These are phyloP conservation scores for Eilema griseolum DNA, from an alignment of 2,888 invertebrate species.

Conservation along the genomic window DNA sequence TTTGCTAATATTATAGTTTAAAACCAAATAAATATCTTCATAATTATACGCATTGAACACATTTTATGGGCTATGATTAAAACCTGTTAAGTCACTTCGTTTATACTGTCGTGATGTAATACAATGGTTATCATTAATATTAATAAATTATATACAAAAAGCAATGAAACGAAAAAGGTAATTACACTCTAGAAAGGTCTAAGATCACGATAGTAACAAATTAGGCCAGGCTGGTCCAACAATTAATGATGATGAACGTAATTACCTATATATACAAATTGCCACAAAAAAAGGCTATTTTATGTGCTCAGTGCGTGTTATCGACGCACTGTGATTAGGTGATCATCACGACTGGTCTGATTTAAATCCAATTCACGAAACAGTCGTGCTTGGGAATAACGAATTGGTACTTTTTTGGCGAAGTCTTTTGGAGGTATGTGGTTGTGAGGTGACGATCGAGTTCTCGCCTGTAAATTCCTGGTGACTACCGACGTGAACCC, in stretches of 20 bases:
- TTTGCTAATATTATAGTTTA: not conserved
- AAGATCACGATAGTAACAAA: slow-evolving; percentile 11
- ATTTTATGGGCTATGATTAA: slow-evolving; percentile 3
- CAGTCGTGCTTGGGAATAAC: slow-evolving; percentile 56
- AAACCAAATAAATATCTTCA: not conserved
- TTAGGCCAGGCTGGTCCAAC: slow-evolving; percentile 8
- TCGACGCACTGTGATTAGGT: slow-evolving; percentile 47
- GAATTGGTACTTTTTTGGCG: slow-evolving; percentile 57
- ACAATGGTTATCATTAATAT: not conserved
- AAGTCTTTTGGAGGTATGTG: slow-evolving; percentile 58
- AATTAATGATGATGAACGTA: slow-evolving; percentile 25
- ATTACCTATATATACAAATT: slow-evolving; percentile 33
- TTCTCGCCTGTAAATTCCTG: no score
- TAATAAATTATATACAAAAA: slow-evolving; percentile 2
- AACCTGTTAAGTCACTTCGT: not conserved
- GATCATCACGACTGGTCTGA: slow-evolving; percentile 57
- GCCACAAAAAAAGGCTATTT: slow-evolving; percentile 34
- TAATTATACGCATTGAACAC: not conserved
- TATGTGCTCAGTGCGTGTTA: slow-evolving; percentile 41
- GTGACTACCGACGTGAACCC: no score
- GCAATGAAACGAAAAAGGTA: not conserved
- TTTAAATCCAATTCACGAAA: slow-evolving; percentile 71
- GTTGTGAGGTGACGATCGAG: slow-evolving; percentile 37
- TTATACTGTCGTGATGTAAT: not conserved
- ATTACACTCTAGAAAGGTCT: slow-evolving; percentile 7